A percentile compares a stretch with the other conserved stretches of the same genome.
phyloP scores from a whole-genome alignment of 1,140 invertebrate genomes.

The Lasaia peninsularis region DNA sequence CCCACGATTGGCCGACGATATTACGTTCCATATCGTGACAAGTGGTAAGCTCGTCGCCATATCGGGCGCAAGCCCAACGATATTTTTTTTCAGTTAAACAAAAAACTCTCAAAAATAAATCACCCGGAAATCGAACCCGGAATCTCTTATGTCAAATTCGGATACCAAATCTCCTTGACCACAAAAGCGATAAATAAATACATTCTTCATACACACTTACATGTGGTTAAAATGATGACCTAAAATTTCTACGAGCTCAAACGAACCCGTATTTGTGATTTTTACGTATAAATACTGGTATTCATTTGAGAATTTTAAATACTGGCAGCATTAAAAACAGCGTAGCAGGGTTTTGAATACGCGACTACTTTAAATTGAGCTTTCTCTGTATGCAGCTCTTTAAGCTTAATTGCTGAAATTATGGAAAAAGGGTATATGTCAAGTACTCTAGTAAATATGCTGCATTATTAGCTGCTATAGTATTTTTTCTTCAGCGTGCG shows the following conservation, averaged over 20 bases:
- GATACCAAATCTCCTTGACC: too few species aligned
- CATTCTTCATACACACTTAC: too few species aligned
- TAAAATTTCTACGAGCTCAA: neutral
- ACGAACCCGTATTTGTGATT: neutral
- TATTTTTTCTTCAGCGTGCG: neutral
- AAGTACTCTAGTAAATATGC: neutral
- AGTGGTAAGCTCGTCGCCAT: too few species aligned
- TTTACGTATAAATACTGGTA: neutral
- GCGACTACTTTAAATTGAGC: constrained; percentile 4
- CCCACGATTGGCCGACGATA: too few species aligned
- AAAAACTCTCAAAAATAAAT: too few species aligned
- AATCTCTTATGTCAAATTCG: too few species aligned
- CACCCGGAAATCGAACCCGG: too few species aligned
- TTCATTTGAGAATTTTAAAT: constrained; percentile 1
- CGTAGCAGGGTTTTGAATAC: neutral
- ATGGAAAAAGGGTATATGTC: constrained; percentile 2
- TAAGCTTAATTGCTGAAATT: constrained; percentile 5
- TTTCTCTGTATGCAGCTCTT: neutral
- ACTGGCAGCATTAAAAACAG: neutral
- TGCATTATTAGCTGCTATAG: neutral
- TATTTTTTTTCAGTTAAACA: too few species aligned
- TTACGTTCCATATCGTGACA: too few species aligned
- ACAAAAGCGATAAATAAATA: too few species aligned
- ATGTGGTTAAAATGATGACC: neutral
- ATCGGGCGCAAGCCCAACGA: too few species aligned